phyloP scores from a whole-genome alignment of 1,140 invertebrate genomes.

The Gryllus bimaculatus region DNA sequence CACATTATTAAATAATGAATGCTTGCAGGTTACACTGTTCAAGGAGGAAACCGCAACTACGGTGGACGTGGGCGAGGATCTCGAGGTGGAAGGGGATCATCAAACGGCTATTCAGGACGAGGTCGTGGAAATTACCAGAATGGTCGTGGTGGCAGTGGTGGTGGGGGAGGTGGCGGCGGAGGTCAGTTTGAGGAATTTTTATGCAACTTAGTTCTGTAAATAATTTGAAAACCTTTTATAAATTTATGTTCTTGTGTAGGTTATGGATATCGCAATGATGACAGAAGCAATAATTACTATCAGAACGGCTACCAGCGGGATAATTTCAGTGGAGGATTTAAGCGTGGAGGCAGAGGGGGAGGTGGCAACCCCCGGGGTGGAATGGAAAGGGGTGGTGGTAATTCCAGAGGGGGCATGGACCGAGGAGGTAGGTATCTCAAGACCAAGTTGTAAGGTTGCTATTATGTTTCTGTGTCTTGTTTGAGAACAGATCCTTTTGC shows the following conservation, averaged over 20 bases:
- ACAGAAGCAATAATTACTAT: constrained; percentile 18
- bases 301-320: constrained; percentile 21
- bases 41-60: constrained; percentile 8
- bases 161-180: constrained; percentile 9
- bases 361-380: constrained; percentile 8
- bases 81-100: constrained; percentile 14
- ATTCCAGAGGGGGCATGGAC: constrained; percentile 9
- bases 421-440: background rate
- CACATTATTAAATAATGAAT: background rate
- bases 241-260: constrained; percentile 1
- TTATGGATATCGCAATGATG: constrained; percentile 17
- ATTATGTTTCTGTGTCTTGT: background rate
- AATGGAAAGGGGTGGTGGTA: constrained; percentile 12
- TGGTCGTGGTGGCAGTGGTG: constrained; percentile 17
- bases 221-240: background rate
- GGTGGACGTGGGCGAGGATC: constrained; percentile 16
- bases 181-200: background rate
- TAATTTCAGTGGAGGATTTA: constrained; percentile 12
- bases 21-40: constrained; percentile 11
- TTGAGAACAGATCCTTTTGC: background rate
- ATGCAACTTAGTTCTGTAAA: background rate
- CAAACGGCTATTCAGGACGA: constrained; percentile 18
- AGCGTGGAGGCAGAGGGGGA: constrained; percentile 14
- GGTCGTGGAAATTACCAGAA: constrained; percentile 21
- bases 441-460: background rate